Base-by-base conservation (phyloP, 2,113 vertebrate genomes). In the Vidua chalybeata region DNA sequence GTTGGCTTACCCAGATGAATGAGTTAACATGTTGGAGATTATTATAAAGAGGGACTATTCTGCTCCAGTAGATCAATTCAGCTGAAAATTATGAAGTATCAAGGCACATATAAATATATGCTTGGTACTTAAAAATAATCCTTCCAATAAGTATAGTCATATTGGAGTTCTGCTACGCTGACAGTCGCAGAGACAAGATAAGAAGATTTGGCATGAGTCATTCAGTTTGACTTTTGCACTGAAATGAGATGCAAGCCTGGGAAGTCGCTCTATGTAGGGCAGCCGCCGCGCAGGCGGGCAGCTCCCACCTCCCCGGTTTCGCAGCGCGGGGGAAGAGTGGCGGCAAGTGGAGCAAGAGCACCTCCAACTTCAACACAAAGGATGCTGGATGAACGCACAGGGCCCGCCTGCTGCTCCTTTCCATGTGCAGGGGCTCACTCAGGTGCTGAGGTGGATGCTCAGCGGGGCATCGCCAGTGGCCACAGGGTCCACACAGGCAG, bases 1-100 rank as follows among this genome's bases (percentile, higher is more conserved):
- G 93, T 72, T 93, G 96, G 93, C 83, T 90, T 90, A 92, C 88
- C 86, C 93, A 95, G 94, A 96, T 81, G 92, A 97, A 96, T 95
- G 93, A 96, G 86, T 92, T 96, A 96, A 96, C 93, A 87, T 81
- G 85, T 79, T 89, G 91, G 79, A 94, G 89, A 94, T 91, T 91
- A 95, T 95, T 91, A 94, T 95, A 84, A 96, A 94, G 71, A 91
- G 87, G 88, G 92, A 92, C 90, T 89, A 84, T 94, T 95, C 83
- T 93, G 93, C 87, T 95, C 51, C 4, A 6, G 59, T 71, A 96
- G 93, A 95, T 84, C 74, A 83, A 91, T 93, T 96, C 90, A 94
- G 84, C 85, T 69, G 87, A 93, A 96, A 93, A 79, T 23, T 35
- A 83, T 74, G 87, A 96, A 95, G 72, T 88, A 93, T 93, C 30